phyloP scores from a whole-genome alignment of 2,888 invertebrate genomes.

The Bembecia ichneumoniformis region DNA sequence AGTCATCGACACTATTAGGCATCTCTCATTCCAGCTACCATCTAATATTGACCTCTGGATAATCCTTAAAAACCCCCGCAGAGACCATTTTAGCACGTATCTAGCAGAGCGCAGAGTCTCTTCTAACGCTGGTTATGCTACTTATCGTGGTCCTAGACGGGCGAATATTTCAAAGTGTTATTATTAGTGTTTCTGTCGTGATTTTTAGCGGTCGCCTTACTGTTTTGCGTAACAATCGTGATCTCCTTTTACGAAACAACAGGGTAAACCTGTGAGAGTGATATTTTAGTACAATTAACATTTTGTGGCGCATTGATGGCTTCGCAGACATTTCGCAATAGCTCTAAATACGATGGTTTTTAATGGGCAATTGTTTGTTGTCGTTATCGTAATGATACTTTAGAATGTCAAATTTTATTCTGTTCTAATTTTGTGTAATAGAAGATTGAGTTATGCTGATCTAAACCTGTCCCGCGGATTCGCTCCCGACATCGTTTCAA shows the following conservation, averaged over 20 bases:
- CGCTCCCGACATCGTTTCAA: too few species aligned
- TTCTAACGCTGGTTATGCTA: background rate
- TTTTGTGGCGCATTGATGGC: slow-evolving; percentile 4
- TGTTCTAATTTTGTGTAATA: too few species aligned
- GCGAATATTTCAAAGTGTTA: slow-evolving; percentile 18
- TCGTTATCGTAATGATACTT: background rate
- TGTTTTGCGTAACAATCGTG: slow-evolving; percentile 25
- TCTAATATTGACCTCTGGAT: background rate
- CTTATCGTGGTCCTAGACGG: background rate
- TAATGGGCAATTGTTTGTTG: background rate
- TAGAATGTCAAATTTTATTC: too few species aligned
- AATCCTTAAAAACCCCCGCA: background rate
- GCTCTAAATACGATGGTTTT: background rate
- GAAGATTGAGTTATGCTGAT: too few species aligned
- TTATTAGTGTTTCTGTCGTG: slow-evolving; percentile 28
- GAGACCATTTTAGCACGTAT: background rate
- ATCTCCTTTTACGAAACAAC: slow-evolving; percentile 22
- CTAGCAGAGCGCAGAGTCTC: background rate
- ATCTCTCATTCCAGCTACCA: background rate
- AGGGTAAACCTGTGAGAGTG: slow-evolving; percentile 20
- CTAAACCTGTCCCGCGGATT: too few species aligned
- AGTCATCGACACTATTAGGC: background rate
- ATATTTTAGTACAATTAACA: slow-evolving; percentile 21
- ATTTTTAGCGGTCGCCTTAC: slow-evolving; percentile 21
- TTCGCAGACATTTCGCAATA: background rate